Evolutionary conservation across 2,113 vertebrate genomes (phyloP).

Genomic region (Menura novaehollandiae): DNA sequence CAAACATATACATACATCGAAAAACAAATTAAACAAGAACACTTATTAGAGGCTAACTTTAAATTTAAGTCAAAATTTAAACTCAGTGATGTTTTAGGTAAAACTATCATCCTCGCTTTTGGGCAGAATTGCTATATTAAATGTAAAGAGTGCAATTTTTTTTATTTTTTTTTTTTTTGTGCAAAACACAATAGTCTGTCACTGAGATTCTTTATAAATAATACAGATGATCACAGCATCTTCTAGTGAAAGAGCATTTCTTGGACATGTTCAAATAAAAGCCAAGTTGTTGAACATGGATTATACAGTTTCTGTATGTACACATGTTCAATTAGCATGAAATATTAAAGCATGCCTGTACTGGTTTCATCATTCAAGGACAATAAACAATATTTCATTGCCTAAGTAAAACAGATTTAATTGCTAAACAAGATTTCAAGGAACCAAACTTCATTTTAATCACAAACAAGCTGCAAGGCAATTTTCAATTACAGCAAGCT

Average conservation of each 20-base stretch:
- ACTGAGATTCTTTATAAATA: neutral
- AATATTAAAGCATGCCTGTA: neutral
- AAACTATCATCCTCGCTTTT: neutral
- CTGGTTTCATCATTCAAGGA: slow-evolving; percentile 48
- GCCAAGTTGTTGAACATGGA: neutral
- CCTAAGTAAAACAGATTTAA: slow-evolving; percentile 72
- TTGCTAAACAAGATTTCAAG: slow-evolving; percentile 71
- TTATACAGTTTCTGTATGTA: neutral
- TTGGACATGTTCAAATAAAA: neutral
- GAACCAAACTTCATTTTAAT: slow-evolving; percentile 74
- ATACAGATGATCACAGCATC: neutral
- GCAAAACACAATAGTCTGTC: neutral
- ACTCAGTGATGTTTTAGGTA: neutral
- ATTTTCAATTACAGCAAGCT: slow-evolving; percentile 77
- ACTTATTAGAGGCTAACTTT: neutral
- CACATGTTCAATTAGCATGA: slow-evolving; percentile 3
- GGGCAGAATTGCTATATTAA: neutral
- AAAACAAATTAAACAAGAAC: neutral
- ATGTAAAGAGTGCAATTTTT: neutral
- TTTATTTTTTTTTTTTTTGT: neutral
- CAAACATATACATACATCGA: neutral
- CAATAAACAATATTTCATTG: slow-evolving; percentile 63
- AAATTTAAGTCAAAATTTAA: neutral
- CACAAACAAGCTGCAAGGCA: slow-evolving; percentile 74
- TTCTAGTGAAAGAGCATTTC: neutral